Percentiles rank a stretch among this genome's conserved stretches.
These are phyloP conservation scores for Dynastes hyllus DNA, from an alignment of 2,888 invertebrate species.

Conservation along the genomic window DNA sequence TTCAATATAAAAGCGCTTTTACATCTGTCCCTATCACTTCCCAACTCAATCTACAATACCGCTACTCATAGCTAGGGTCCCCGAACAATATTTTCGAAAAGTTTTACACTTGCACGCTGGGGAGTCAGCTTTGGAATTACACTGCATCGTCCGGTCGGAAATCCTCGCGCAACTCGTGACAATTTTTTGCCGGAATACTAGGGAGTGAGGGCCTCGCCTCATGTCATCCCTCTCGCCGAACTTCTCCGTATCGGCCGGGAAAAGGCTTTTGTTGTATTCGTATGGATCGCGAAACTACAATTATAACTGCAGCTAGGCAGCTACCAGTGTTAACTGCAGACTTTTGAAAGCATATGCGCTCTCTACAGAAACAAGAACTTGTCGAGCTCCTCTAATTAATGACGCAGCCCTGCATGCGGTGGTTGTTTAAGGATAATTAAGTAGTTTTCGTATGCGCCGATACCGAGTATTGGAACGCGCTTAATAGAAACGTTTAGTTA, in stretches of 20 bases:
- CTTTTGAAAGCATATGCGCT: slow-evolving; percentile 8
- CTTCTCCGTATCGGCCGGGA: not conserved
- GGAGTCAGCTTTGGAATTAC: slow-evolving; percentile 12
- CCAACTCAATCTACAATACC: slow-evolving; percentile 2
- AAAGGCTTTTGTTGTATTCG: not conserved
- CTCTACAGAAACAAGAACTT: not conserved
- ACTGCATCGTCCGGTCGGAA: not conserved
- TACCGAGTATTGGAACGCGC: too few relatives aligned
- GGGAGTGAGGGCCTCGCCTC: not conserved
- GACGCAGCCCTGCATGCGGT: not conserved
- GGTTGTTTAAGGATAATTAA: not conserved
- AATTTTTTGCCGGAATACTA: slow-evolving; percentile 14
- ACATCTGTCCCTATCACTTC: not conserved
- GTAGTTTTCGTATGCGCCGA: not conserved
- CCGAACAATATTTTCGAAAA: slow-evolving; percentile 21
- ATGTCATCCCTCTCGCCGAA: not conserved
- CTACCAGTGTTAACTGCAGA: not conserved
- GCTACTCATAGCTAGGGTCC: not conserved
- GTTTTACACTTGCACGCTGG: slow-evolving; percentile 16
- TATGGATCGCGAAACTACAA: slow-evolving; percentile 6
- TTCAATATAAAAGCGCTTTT: slow-evolving; percentile 4
- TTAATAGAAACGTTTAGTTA: too few relatives aligned
- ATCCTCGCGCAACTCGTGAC: slow-evolving; percentile 7
- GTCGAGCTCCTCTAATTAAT: slow-evolving; percentile 6
- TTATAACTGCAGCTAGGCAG: not conserved